These are phyloP conservation scores for Porites lutea DNA, from an alignment of 64 coral and sea anemone species.

Conservation along the genomic window DNA sequence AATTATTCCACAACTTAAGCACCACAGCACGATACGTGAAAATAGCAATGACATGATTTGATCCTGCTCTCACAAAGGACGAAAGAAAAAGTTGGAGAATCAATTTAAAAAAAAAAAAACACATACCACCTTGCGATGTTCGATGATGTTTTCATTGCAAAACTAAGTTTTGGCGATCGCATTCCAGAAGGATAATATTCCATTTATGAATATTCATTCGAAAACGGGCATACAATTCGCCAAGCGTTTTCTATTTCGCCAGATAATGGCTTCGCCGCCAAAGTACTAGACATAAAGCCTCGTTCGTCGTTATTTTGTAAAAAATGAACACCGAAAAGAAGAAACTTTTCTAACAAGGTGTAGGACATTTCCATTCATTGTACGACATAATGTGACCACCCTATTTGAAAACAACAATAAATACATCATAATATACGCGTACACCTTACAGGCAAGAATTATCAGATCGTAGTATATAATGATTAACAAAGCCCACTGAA, in stretches of 20 bases:
- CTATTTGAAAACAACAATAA: slow-evolving; percentile 17
- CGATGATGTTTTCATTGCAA: not conserved
- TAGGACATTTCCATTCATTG: slow-evolving; percentile 17
- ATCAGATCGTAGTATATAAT: not conserved
- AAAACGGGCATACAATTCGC: not conserved
- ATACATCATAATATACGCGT: slow-evolving; percentile 8
- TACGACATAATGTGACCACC: not conserved
- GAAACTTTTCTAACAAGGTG: not conserved
- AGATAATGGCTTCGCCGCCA: not conserved
- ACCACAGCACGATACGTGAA: not conserved
- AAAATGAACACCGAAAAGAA: not conserved
- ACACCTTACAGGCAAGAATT: not conserved
- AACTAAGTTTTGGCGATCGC: not conserved
- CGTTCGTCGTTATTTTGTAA: not conserved
- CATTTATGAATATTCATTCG: not conserved
- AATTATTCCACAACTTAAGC: not conserved
- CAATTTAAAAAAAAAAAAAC: not conserved
- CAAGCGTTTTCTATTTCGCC: not conserved
- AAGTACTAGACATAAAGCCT: not conserved
- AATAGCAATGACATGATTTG: not conserved
- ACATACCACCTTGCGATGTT: not conserved
- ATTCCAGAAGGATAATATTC: not conserved
- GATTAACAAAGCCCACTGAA: not conserved
- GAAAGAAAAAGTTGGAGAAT: not conserved
- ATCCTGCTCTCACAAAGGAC: not conserved